phyloP scores from a whole-genome alignment of 2,113 vertebrate genomes.

The Oryzias melastigma region DNA sequence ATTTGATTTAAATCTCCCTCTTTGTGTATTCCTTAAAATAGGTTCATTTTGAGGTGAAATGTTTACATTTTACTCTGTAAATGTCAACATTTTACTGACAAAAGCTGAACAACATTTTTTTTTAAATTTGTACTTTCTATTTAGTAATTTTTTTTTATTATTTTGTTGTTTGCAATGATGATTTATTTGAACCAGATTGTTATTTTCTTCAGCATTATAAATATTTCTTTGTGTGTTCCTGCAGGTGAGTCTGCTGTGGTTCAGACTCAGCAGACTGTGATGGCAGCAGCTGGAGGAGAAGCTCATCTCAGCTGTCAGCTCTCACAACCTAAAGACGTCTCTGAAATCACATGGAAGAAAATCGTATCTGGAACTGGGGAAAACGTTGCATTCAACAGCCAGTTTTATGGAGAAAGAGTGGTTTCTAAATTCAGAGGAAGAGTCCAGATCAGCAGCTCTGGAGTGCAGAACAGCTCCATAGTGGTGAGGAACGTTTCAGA shows the following conservation, averaged over 20 bases:
- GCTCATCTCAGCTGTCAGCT: slow-evolving; percentile 34
- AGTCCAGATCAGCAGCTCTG: slow-evolving; percentile 1
- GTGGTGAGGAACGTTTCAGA: slow-evolving; percentile 20
- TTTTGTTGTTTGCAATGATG: too few species aligned
- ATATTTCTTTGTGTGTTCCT: background rate
- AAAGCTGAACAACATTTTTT: too few species aligned
- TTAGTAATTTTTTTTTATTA: too few species aligned
- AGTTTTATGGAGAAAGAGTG: background rate
- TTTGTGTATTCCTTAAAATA: too few species aligned
- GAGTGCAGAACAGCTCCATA: slow-evolving; percentile 32
- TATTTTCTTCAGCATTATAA: too few species aligned
- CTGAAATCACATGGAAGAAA: slow-evolving; percentile 55
- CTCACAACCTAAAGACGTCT: background rate
- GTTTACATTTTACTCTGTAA: too few species aligned
- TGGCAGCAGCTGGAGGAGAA: slow-evolving; percentile 16
- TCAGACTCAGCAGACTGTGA: slow-evolving; percentile 1
- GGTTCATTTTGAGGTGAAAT: too few species aligned
- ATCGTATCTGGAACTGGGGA: fast-evolving
- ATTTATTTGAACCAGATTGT: too few species aligned
- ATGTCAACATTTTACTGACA: too few species aligned
- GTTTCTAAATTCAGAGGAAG: background rate
- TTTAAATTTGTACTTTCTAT: too few species aligned
- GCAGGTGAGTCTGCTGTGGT: slow-evolving; percentile 13
- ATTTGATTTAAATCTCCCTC: too few species aligned
- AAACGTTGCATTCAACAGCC: slow-evolving; percentile 9